Conservation (phyloP, 2,113 vertebrate species). For the Siniperca chuatsi region DNA sequence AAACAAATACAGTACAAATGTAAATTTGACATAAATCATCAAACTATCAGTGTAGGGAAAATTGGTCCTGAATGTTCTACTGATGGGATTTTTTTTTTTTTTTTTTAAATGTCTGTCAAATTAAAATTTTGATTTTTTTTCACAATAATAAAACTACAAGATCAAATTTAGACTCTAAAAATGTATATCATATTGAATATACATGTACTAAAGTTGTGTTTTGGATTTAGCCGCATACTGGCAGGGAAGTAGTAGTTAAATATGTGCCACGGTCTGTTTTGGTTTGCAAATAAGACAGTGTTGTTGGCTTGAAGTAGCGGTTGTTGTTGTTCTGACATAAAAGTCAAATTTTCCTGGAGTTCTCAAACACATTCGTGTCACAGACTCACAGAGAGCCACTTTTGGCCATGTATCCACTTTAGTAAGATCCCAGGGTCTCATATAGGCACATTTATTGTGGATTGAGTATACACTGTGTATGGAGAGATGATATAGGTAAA, state of each 20-base stretch:
- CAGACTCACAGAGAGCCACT: neutral
- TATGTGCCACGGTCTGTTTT: slow-evolving; percentile 44
- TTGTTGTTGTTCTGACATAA: neutral
- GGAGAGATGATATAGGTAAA: neutral
- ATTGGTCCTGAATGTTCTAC: neutral
- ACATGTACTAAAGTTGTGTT: neutral
- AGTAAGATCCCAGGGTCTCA: neutral
- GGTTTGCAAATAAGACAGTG: slow-evolving; percentile 66
- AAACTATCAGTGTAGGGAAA: neutral
- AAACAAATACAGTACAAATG: neutral
- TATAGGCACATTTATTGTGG: neutral
- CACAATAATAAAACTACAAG: neutral
- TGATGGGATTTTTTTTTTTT: neutral
- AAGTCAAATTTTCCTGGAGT: neutral
- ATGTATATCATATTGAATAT: neutral
- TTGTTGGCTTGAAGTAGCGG: slow-evolving; percentile 22
- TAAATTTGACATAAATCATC: neutral
- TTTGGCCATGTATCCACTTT: neutral
- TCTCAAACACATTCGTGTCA: slow-evolving; percentile 19
- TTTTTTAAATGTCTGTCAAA: neutral
- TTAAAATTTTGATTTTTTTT: neutral
- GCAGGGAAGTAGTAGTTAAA: slow-evolving; percentile 5
- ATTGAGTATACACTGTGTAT: neutral
- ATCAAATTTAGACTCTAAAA: neutral
- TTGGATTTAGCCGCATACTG: slow-evolving; percentile 4